phyloP scores from a whole-genome alignment of 2,113 vertebrate species.

The Grantiella picta region DNA sequence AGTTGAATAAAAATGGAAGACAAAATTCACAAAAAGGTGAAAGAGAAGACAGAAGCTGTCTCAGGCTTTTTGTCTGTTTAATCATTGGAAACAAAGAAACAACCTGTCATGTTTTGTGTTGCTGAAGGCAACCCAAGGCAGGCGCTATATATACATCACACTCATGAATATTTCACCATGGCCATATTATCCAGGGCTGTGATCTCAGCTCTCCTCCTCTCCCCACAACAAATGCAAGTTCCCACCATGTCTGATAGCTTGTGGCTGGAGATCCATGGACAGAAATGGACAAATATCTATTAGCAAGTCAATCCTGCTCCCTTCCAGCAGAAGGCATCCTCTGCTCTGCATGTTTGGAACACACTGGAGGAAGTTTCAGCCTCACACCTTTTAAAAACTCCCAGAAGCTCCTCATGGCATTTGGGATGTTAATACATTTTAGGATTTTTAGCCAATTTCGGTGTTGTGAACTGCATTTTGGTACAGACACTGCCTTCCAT shows the following conservation, averaged over 20 bases:
- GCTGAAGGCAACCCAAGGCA: neutral
- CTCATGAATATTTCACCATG: neutral
- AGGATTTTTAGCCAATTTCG: neutral
- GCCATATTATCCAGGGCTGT: neutral
- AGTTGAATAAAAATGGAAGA: neutral
- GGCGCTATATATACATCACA: neutral
- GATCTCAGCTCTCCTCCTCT: neutral
- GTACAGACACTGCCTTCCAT: neutral
- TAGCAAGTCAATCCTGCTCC: neutral
- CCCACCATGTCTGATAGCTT: neutral
- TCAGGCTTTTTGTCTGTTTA: neutral
- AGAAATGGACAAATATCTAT: neutral
- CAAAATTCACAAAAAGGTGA: neutral
- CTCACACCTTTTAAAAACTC: neutral
- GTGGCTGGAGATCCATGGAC: neutral
- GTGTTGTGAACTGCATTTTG: neutral
- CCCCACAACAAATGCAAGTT: neutral
- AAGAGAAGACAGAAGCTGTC: neutral
- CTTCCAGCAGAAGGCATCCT: neutral
- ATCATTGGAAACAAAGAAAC: neutral
- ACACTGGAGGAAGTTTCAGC: neutral
- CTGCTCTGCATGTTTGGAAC: rapidly evolving
- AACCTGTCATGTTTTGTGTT: neutral
- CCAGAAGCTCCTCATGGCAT: neutral
- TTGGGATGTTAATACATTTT: neutral